These are phyloP conservation scores for Caradrina kadenii DNA, from an alignment of 2,888 invertebrate genomes.

Conservation along the genomic window DNA sequence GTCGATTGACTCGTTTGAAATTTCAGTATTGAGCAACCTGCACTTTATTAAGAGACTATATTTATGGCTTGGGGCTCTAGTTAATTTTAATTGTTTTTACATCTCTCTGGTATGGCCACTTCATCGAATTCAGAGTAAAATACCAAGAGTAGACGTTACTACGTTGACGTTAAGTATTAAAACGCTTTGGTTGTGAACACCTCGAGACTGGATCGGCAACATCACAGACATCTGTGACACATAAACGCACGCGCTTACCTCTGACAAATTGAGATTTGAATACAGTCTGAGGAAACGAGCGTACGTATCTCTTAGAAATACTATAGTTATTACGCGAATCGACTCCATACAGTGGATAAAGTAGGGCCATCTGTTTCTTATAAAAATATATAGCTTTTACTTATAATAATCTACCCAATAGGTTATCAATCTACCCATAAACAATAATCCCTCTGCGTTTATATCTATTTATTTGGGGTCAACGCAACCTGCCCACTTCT, in stretches of 20 bases:
- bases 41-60: slow-evolving; percentile 10
- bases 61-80: slow-evolving; percentile 3
- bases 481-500: background rate
- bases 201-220: slow-evolving; percentile 13
- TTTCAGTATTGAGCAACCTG: too few relatives aligned
- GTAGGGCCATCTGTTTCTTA: background rate
- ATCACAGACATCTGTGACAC: slow-evolving; percentile 37
- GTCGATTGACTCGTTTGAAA: too few relatives aligned
- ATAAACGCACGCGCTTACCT: background rate
- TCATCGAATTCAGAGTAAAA: too few relatives aligned
- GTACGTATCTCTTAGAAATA: background rate
- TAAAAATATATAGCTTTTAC: background rate
- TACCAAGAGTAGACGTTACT: background rate
- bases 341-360: background rate
- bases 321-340: background rate
- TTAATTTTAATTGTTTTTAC: slow-evolving; percentile 12
- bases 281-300: slow-evolving; percentile 2
- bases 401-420: too few relatives aligned
- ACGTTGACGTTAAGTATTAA: background rate
- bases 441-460: background rate
- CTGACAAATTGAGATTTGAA: slow-evolving; percentile 10
- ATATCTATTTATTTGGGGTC: background rate
- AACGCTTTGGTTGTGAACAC: background rate
- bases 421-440: background rate
- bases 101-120: too few relatives aligned